Evolutionary conservation across 2,113 vertebrate species (phyloP), one percentile per base, ranked within the genome.

Genomic region (Zeus faber): DNA sequence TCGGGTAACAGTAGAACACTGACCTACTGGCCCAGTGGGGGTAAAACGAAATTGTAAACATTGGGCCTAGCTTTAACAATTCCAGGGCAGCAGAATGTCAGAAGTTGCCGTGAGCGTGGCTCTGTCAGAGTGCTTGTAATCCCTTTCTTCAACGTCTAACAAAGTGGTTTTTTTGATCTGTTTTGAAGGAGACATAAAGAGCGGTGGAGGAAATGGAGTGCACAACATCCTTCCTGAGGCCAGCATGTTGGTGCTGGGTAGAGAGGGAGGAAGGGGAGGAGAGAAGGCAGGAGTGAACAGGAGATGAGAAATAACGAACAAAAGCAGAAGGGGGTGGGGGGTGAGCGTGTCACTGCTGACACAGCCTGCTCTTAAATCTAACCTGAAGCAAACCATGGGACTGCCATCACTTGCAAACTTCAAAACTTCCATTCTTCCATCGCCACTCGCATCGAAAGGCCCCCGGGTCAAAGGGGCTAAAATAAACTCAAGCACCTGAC

Each of bases 181-280:
- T n/a, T n/a, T n/a, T n/a, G n/a, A n/a, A n/a, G n/a, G n/a, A 27
- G 17, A 22, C 18, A 53, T 8, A 16, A 24, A 39, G 21, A 14
- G 35, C 16, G n/a, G 14, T 25, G 23, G 26, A 56, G 41, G 54
- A 58, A 58, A 39, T 35, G 31, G 55, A 14, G 45, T 24, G 55
- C 25, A 33, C 16, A 18, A 39, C 45, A 48, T 58, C 55, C 55
- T 58, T 58, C 55, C 55, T 58, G 43, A 39, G 16, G 11, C 14
- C 17, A 23, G 45, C 6, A 21, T 5, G 31, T n/a, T 49, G n/a
- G 6, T 21, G 20, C 11, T 21, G 16, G 3, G 24, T 22, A 25
- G 13, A 33, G 16, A 40, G 13, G 6, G 49, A 21, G 23, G 14
- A 17, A 3, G 6, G 35, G 17, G 5, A 23, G 16, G 35, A 31